Evolutionary conservation across 1,140 invertebrate genomes (phyloP).

Genomic region (Drosophila insularis): DNA sequence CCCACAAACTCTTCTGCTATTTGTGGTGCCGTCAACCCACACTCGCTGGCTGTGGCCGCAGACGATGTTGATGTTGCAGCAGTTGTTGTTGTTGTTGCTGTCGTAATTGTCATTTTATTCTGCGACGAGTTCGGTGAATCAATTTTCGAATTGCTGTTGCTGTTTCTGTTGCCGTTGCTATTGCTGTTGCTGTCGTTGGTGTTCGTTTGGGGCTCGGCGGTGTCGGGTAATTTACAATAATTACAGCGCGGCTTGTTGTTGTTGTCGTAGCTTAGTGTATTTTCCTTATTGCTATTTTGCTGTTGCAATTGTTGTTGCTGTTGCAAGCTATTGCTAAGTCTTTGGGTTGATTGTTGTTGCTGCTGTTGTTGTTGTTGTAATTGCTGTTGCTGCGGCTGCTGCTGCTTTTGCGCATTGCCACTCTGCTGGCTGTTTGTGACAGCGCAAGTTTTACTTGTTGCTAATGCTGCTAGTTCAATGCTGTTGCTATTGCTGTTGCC

Average conservation of each 20-base stretch:
- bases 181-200: constrained; percentile 35
- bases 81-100: constrained; percentile 55
- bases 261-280: constrained; percentile 68
- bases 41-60: constrained; percentile 57
- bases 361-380: constrained; percentile 35
- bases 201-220: constrained; percentile 75
- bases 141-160: constrained; percentile 68
- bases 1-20: constrained; percentile 65
- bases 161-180: constrained; percentile 46
- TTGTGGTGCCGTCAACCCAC: constrained; percentile 58
- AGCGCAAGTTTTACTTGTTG: constrained; percentile 71
- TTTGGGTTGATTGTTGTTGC: constrained; percentile 78
- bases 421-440: constrained; percentile 72
- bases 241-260: constrained; percentile 70
- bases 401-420: constrained; percentile 70
- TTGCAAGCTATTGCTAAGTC: constrained; percentile 80
- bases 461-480: constrained; percentile 49
- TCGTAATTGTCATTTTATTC: constrained; percentile 81
- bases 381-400: constrained; percentile 22
- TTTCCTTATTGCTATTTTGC: constrained; percentile 78
- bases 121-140: constrained; percentile 73
- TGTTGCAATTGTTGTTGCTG: constrained; percentile 51
- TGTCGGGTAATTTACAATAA: constrained; percentile 81
- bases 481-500: constrained; percentile 50
- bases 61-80: too few relatives aligned